Base-by-base conservation (phyloP, 2,797 vertebrate genomes). In the Melanotaenia pygmaea region DNA sequence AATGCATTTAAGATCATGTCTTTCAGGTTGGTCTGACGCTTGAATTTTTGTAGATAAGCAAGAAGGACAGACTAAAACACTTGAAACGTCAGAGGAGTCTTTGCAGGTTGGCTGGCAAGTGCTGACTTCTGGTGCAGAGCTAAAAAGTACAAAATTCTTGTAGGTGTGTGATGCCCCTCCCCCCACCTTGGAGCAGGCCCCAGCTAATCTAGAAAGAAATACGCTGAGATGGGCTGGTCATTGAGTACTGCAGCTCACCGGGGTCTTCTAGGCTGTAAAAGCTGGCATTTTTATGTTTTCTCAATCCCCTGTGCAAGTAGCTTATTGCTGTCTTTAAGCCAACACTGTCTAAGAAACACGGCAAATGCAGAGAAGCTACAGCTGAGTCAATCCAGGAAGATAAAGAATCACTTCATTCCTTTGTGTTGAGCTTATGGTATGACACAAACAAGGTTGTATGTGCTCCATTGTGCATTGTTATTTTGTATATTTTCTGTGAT, bases 131-230 rank as follows among this genome's bases (percentile, higher is more conserved):
- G 8, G 22, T 11, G 16, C 28, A 28, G 3, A 28, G 28, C 3
- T 28, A 28, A 28, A 28, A 28, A 28, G 28, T 28, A 28, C 28
- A 64, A 53, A 70, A 30, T 40, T 61, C 24, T 40, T 72, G n/a
- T 20, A 28, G 45, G 3, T 60, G 43, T 67, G 28, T 35, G n/a
- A 68, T 11, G 20, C 54, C 9, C 8, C 40, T 6, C 30, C 47
- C n/a, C 32, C 30, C n/a, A 8, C 22, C 50, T 30, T 24, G 20
- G 26, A 60, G 47, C 59, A 24, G 28, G 58, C 14, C 14, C 54
- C 5, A 47, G 38, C 26, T 30, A 28, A 43, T 28, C 58, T 14
- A 26, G 40, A 50, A 14, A 9, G 30, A 30, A 35, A 5, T 18
- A 37, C 20, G 32, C 7, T 47, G 28, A 59, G 7, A 34, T 12